Conservation (phyloP, 2,113 vertebrate genomes). For the Origma solitaria region DNA sequence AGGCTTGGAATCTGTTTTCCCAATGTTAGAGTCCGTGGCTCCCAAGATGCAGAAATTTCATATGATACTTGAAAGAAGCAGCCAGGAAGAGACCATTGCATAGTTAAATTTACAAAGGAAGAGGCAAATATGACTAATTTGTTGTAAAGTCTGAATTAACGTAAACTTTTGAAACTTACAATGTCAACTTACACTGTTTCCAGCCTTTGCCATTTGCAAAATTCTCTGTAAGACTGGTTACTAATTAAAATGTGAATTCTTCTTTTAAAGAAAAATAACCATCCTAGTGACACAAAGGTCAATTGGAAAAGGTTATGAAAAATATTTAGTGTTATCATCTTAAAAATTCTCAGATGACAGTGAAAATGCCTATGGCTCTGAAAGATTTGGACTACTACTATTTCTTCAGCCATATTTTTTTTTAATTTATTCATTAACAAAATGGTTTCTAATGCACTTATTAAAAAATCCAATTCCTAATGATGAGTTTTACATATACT, state of each 20-base stretch:
- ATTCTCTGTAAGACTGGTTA: not conserved
- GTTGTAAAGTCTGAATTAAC: not conserved
- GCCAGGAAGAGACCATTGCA: not conserved
- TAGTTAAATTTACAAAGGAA: not conserved
- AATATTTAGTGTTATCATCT: not conserved
- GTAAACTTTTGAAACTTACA: not conserved
- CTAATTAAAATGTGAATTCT: not conserved
- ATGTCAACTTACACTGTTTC: not conserved
- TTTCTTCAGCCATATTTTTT: not conserved
- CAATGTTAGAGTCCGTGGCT: not conserved
- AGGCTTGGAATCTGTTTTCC: not conserved
- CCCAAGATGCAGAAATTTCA: not conserved
- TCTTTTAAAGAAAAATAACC: not conserved
- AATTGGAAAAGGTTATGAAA: not conserved
- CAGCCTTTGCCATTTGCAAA: not conserved
- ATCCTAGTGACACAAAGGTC: not conserved
- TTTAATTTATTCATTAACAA: not conserved
- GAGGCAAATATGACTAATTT: not conserved
- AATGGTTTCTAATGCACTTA: not conserved
- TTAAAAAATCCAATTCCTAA: not conserved
- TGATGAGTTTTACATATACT: not conserved
- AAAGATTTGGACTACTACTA: not conserved
- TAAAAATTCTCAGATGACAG: not conserved
- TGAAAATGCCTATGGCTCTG: not conserved
- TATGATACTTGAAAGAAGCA: not conserved